Evolutionary conservation across 2,113 vertebrate genomes (phyloP).

Genomic region (Bos indicus): DNA sequence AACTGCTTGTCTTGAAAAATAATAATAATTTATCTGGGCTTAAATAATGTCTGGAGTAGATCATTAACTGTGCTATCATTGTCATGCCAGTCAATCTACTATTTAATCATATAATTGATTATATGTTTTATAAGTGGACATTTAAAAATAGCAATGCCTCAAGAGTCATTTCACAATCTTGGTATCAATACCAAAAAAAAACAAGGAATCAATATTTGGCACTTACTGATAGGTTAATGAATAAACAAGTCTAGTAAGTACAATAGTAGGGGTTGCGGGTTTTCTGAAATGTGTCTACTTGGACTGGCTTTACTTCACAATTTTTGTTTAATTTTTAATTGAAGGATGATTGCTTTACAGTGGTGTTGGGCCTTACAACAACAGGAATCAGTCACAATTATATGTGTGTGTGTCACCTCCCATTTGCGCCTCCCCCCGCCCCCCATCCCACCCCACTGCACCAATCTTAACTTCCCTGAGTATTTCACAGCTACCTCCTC

Average conservation of each 20-base stretch:
- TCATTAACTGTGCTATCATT: slow-evolving; percentile 39
- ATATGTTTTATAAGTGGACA: not conserved
- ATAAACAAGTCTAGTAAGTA: not conserved
- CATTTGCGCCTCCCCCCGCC: rapidly evolving
- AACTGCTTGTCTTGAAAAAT: slow-evolving; percentile 54
- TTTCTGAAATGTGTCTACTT: not conserved
- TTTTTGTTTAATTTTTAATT: not conserved
- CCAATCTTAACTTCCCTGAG: not conserved
- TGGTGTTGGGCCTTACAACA: not conserved
- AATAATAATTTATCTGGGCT: slow-evolving; percentile 55
- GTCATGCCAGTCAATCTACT: not conserved
- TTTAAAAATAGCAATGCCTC: not conserved
- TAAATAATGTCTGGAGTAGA: slow-evolving; percentile 31
- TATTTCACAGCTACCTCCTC: not conserved
- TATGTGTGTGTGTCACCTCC: not conserved
- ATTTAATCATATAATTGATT: slow-evolving; percentile 39
- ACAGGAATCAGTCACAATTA: not conserved
- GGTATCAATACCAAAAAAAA: not conserved
- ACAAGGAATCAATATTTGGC: not conserved
- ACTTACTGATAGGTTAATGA: not conserved
- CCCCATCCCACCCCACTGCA: not conserved
- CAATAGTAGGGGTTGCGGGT: rapidly evolving
- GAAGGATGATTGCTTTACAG: not conserved
- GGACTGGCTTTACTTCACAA: not conserved
- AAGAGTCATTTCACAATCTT: not conserved